Conservation (phyloP, 64 coral and sea anemone species). For the Stichodactyla mertensii region DNA sequence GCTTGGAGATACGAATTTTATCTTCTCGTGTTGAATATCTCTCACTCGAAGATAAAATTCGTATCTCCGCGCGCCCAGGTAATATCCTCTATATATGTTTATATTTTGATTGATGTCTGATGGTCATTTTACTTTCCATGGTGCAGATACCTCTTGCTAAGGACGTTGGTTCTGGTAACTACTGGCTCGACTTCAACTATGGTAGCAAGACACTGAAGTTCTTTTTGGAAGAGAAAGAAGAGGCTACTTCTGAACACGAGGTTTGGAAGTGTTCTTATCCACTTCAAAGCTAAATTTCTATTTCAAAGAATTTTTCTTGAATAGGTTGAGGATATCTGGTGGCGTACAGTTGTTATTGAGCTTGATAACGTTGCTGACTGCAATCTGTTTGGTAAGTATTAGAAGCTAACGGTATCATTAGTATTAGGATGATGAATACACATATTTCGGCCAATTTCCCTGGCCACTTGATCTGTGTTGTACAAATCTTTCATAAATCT, state of each 20-base stretch:
- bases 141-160: background rate
- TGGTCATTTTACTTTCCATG: background rate
- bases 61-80: too few relatives aligned
- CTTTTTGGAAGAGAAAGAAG: constrained; percentile 26
- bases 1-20: too few relatives aligned
- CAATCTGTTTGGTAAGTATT: background rate
- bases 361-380: background rate
- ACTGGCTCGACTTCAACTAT: constrained; percentile 18
- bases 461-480: too few relatives aligned
- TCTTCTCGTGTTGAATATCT: too few relatives aligned
- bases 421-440: too few relatives aligned
- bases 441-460: too few relatives aligned
- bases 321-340: constrained; percentile 3
- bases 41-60: too few relatives aligned
- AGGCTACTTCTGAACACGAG: background rate
- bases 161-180: background rate
- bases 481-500: too few relatives aligned
- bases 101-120: too few relatives aligned
- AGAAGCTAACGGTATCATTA: background rate
- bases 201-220: constrained; percentile 19
- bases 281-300: background rate
- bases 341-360: background rate
- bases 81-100: too few relatives aligned
- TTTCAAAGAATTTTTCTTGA: too few relatives aligned
- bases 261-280: background rate